These are phyloP conservation scores for Eledona agricola DNA, from an alignment of 2,888 invertebrate genomes.

Conservation along the genomic window DNA sequence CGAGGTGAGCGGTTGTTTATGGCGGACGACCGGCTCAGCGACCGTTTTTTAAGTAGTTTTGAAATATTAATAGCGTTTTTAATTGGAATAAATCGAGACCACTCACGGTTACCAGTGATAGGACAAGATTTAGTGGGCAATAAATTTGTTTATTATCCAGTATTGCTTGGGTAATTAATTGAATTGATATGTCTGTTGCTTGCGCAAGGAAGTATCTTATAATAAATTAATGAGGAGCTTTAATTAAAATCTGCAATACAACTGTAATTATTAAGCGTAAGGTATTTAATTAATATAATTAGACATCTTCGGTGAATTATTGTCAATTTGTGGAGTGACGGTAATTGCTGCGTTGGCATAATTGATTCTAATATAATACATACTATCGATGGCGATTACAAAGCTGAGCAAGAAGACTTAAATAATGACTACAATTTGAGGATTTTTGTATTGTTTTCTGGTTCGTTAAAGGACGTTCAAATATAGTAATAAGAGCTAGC, in stretches of 20 bases:
- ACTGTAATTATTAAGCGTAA: conserved; percentile 35
- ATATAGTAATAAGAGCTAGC: conserved; percentile 12
- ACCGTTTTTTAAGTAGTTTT: conserved; percentile 45
- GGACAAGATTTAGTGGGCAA: conserved; percentile 31
- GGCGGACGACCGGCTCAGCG: conserved; percentile 37
- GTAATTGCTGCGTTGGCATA: conserved; percentile 25
- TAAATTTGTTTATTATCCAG: conserved; percentile 35
- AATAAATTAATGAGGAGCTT: conserved; percentile 33
- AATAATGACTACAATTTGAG: no score
- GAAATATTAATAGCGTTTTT: conserved; percentile 51
- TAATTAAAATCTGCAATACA: conserved; percentile 37
- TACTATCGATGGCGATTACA: no score
- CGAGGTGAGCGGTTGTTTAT: conserved; percentile 37
- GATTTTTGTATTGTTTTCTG: no score
- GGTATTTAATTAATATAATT: conserved; percentile 37
- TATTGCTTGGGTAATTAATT: conserved; percentile 35
- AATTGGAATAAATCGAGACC: conserved; percentile 51
- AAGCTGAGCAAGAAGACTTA: no score
- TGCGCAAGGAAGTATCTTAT: conserved; percentile 32
- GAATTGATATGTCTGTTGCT: conserved; percentile 37
- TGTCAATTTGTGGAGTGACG: conserved; percentile 34
- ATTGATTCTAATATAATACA: conserved; percentile 29
- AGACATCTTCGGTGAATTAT: conserved; percentile 32
- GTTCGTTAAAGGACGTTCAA: neutral
- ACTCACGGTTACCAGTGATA: conserved; percentile 39